These are phyloP conservation scores for Eupelmus urozonus DNA, from an alignment of 2,888 invertebrate genomes.

Conservation along the genomic window DNA sequence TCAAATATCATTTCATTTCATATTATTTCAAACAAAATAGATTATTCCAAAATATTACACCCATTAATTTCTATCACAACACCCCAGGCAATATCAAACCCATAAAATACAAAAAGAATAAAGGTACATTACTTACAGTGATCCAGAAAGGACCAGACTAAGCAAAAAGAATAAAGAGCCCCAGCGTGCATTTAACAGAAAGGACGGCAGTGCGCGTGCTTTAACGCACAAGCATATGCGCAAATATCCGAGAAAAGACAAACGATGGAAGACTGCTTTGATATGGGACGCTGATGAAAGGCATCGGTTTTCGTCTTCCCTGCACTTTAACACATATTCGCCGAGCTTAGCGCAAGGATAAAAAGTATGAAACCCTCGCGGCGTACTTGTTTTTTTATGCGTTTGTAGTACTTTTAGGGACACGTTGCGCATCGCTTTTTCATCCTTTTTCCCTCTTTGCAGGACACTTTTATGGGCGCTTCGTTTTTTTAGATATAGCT, in stretches of 20 bases:
- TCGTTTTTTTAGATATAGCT: neutral
- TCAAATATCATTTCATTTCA: too few species aligned
- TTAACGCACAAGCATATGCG: slow-evolving; percentile 3
- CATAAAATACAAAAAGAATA: too few species aligned
- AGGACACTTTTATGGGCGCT: neutral
- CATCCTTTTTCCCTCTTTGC: neutral
- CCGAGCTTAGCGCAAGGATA: slow-evolving; percentile 12
- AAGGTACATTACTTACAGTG: too few species aligned
- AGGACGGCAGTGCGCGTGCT: neutral
- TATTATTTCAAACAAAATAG: too few species aligned
- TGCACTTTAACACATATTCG: slow-evolving; percentile 11
- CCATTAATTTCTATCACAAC: too few species aligned
- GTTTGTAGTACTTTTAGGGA: neutral
- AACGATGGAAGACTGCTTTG: slow-evolving; percentile 16
- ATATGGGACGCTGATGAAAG: slow-evolving; percentile 47
- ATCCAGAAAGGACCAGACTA: too few species aligned
- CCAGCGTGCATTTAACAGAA: neutral
- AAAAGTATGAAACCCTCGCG: slow-evolving; percentile 24
- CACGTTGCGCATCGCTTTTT: neutral
- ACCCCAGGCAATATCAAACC: too few species aligned
- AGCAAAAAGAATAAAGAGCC: too few species aligned
- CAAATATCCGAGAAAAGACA: slow-evolving; percentile 10
- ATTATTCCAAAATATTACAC: too few species aligned
- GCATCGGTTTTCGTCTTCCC: slow-evolving; percentile 31
- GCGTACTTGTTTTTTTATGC: neutral